Base-by-base conservation (phyloP, 2,797 vertebrate species). In the Numenius phaeopus region DNA sequence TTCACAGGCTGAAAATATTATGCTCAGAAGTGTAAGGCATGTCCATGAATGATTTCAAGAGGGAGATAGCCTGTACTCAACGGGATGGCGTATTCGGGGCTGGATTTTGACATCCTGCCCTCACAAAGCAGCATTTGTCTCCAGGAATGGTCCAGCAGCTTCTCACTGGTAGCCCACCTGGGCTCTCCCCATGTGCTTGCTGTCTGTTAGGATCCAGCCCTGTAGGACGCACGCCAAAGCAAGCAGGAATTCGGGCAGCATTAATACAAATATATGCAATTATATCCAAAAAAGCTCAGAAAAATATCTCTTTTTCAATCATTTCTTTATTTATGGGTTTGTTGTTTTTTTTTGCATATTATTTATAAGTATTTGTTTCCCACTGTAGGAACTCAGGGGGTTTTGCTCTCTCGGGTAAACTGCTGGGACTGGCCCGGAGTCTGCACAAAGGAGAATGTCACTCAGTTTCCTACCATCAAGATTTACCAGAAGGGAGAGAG, bases 341-440 rank as follows among this genome's bases (percentile, higher is more conserved):
- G 23, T 44, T 30, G 37, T 16, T 23, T 14, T 30, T 11, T 79
- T 46, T 82, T 40, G 2, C 3, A 5, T 52, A 9, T 69, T 14
- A 64, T 64, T 76, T 26, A 19, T 40, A 39, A 0, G 0, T n/a
- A 3, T 84, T 84, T 90, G 0, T 87, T 93, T 93, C 71, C 73
- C 29, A 2, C 19, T 95, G 32, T 89, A 95, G 98, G 96, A 62
- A 90, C 97, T 7, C 88, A n/a, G 1, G 96, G 97, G 16, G 62
- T 99, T 47, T 97, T 98, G 58, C 98, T 99, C 95, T 96, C 98
- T 4, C 95, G 83, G 5, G 96, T 99, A 8, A 98, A 99, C 97
- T 99, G 99, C 87, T 99, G 98, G 37, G 99, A 99, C 94, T 99
- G 99, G 99, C 98, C 99, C 5, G 97, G 98, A 47, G 81, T 99